A percentile compares a stretch with the other conserved stretches of the same genome.
Evolutionary conservation across 1,140 invertebrate genomes (phyloP).

Genomic region (Drosophila subobscura): DNA sequence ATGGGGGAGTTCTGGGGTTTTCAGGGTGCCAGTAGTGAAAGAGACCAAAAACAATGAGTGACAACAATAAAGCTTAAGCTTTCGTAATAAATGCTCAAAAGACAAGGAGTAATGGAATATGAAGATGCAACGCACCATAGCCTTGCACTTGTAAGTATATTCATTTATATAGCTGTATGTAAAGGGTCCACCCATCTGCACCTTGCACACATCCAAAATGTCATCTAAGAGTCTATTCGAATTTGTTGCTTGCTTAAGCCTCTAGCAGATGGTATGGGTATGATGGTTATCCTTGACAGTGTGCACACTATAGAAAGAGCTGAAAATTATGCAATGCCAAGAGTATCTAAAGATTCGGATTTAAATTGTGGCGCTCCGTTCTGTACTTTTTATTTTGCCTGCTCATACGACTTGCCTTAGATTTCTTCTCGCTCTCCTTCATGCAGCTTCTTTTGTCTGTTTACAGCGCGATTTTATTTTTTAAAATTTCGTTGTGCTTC

Average conservation of each 20-base stretch:
- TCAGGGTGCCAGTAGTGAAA: slow-evolving; percentile 14
- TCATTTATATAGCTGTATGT: neutral
- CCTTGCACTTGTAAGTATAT: neutral
- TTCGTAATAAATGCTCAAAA: slow-evolving; percentile 11
- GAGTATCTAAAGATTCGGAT: too few species aligned
- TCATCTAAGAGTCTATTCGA: slow-evolving; percentile 26
- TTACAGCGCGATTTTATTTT: slow-evolving; percentile 73
- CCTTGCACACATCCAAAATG: slow-evolving; percentile 10
- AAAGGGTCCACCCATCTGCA: neutral
- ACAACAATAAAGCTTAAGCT: slow-evolving; percentile 24
- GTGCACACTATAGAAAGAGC: too few species aligned
- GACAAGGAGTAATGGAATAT: slow-evolving; percentile 10
- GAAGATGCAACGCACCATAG: neutral
- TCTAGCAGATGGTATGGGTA: too few species aligned
- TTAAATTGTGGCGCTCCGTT: slow-evolving; percentile 12
- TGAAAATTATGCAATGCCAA: too few species aligned
- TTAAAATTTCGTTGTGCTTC: slow-evolving; percentile 60
- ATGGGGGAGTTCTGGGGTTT: slow-evolving; percentile 10
- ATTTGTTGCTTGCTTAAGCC: neutral
- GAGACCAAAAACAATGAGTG: slow-evolving; percentile 8
- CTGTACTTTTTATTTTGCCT: slow-evolving; percentile 12
- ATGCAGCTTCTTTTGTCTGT: slow-evolving; percentile 54
- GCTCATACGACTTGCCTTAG: neutral
- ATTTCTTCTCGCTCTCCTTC: slow-evolving; percentile 12
- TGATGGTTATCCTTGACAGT: too few species aligned